A percentile compares a stretch with the other conserved stretches of the same genome.
phyloP scores from a whole-genome alignment of 1,140 invertebrate genomes.

The Protaetia brevitarsis region DNA sequence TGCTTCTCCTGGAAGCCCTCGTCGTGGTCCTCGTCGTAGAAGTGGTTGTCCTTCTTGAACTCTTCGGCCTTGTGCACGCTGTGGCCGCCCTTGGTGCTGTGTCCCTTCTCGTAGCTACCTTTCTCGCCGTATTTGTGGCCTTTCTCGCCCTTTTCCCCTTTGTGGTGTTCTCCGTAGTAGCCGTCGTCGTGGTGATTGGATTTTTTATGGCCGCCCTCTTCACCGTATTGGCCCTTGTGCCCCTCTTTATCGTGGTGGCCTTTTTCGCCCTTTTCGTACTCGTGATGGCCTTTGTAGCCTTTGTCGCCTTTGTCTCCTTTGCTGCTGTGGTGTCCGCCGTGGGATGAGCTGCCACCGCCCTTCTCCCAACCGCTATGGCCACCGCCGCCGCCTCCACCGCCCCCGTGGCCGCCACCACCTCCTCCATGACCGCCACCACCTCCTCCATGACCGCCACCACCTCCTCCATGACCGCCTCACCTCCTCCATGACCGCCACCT shows the following conservation, averaged over 20 bases:
- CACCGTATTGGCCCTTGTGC: slow-evolving; percentile 62
- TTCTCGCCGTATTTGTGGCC: slow-evolving; percentile 61
- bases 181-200: slow-evolving; percentile 66
- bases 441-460: neutral
- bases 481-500: neutral
- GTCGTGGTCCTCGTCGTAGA: slow-evolving; percentile 64
- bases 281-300: slow-evolving; percentile 58
- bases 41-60: slow-evolving; percentile 69
- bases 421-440: neutral
- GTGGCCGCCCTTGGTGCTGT: slow-evolving; percentile 63
- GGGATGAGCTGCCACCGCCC: slow-evolving; percentile 58
- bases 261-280: slow-evolving; percentile 63
- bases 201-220: slow-evolving; percentile 63
- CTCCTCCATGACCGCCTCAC: neutral
- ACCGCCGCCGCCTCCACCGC: slow-evolving; percentile 23
- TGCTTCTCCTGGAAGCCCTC: slow-evolving; percentile 61
- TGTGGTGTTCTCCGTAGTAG: slow-evolving; percentile 65
- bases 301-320: slow-evolving; percentile 60
- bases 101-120: slow-evolving; percentile 61
- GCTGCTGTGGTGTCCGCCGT: slow-evolving; percentile 56
- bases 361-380: slow-evolving; percentile 49
- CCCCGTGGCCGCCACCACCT: neutral
- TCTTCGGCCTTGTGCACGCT: slow-evolving; percentile 69
- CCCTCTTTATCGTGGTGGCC: slow-evolving; percentile 66
- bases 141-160: slow-evolving; percentile 64